Base-by-base conservation (phyloP, 2,797 vertebrate species). In the Acanthurus leucopareius region DNA sequence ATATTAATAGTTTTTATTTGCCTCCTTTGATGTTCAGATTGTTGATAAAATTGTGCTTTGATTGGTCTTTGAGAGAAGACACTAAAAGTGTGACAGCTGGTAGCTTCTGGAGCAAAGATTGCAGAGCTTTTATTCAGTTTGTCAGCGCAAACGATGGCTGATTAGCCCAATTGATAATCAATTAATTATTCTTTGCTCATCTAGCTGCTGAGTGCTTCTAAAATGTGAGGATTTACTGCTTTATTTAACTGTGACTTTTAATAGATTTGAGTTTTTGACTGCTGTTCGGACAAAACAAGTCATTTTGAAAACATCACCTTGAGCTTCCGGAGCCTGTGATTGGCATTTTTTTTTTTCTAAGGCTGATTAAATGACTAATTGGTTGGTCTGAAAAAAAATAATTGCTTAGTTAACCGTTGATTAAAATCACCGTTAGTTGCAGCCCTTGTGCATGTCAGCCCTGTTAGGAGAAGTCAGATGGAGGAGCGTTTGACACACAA, bases 1-100 rank as follows among this genome's bases (percentile, higher is more conserved):
- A 78, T 80, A 85, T 73, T 82, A 87, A 86, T 86, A 80, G 4
- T 68, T 87, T 87, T 84, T 78, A 80, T 84, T 80, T 65, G 69
- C 75, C 47, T 19, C 66, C 64, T 90, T 86, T 89, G 85, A 89
- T 88, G 84, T 84, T 71, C 54, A 76, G 84, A 90, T 87, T 58
- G 65, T 86, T 76, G 83, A 86, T 86, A 69, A 90, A 83, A 86
- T 67, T 60, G 52, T 44, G 58, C 73, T 77, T 74, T 90, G 87
- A 85, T 85, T 35, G 32, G 32, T 3, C 5, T 35, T 7, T 35
- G 32, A 35, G 32, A 73, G 66, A 20, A 75, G 48, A 79, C n/a
- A 48, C 47, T 35, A 65, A 68, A 88, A 81, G 62, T 79, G 75
- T 73, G 77, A 77, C 86, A 70, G 82, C 81, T 80, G 85, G 77